Conservation (phyloP, 2,888 invertebrate species). For the Drosophila mayaguana region DNA sequence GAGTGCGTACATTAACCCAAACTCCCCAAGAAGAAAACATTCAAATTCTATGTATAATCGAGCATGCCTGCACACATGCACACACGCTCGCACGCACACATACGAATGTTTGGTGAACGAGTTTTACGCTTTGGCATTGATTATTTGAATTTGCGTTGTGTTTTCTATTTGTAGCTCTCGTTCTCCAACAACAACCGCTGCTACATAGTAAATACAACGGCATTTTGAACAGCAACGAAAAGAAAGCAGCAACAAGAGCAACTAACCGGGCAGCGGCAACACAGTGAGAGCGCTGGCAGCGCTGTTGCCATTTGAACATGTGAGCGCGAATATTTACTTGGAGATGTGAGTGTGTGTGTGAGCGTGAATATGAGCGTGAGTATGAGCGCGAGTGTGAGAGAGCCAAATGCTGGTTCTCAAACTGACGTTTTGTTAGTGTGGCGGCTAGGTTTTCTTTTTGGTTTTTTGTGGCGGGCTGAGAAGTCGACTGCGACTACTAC, state of each 20-base stretch:
- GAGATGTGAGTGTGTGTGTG: conserved; percentile 24
- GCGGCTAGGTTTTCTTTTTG: conserved; percentile 10
- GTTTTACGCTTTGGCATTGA: conserved; percentile 40
- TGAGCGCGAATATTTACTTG: conserved; percentile 23
- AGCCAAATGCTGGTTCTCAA: not conserved
- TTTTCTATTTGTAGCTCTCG: conserved; percentile 68
- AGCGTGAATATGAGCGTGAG: conserved; percentile 34
- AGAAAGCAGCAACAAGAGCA: conserved; percentile 58
- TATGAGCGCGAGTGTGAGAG: conserved; percentile 29
- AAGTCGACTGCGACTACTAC: conserved; percentile 46
- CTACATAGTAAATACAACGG: conserved; percentile 16
- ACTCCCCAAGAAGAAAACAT: conserved; percentile 26
- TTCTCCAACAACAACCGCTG: conserved; percentile 4
- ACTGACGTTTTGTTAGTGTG: conserved; percentile 8
- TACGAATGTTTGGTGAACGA: conserved; percentile 27
- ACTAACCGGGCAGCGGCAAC: conserved; percentile 13
- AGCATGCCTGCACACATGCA: not conserved
- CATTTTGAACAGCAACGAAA: conserved; percentile 21
- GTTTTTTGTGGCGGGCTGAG: conserved; percentile 23
- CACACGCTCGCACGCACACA: too few relatives aligned
- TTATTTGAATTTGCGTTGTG: conserved; percentile 44
- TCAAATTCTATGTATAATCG: conserved; percentile 6
- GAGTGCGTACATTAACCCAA: conserved; percentile 38
- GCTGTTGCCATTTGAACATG: conserved; percentile 31
- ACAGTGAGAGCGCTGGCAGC: conserved; percentile 26